Evolutionary conservation across 2,113 vertebrate species (phyloP), one percentile per base, ranked within the genome.

Genomic region (Leucopternis melanops): DNA sequence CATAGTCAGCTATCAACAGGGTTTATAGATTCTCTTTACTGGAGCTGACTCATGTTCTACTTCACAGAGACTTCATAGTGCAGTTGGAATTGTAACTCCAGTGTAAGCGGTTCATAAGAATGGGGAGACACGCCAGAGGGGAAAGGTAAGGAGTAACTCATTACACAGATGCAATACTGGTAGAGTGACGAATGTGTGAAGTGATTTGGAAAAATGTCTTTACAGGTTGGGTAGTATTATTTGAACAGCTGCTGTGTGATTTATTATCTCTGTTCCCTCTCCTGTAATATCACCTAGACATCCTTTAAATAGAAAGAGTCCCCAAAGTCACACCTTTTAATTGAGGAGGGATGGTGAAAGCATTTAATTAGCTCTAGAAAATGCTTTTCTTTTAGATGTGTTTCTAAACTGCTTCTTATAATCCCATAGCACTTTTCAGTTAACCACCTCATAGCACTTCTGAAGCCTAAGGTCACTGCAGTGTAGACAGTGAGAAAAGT

Each of bases 311-410:
- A 93, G 88, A 88, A 92, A 89, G 88, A 86, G 72, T 94, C 93
- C 74, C 94, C 50, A 45, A 97, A 95, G 71, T 90, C 87, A 74
- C 94, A 93, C 82, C 49, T 96, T 96, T 95, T 95, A 94, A 96
- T 96, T 94, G 95, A 95, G 74, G 47, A 59, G 44, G 50, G 58
- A 89, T 78, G 45, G 87, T 50, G 63, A 74, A 89, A 87, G 25
- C 31, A 81, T 77, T 89, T 96, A 92, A 97, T 96, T 96, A 95
- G 90, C 67, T 93, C 42, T 81, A 73, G 91, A 92, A 94, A 97
- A 92, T 74, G 47, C 21, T 66, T 92, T 96, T 86, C 27, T 90
- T 94, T 91, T 86, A 69, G 72, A 81, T 82, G 55, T 47, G 50
- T 88, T 96, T 91, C 85, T 91, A 55, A 96, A 74, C 59, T 61